Conservation (phyloP, 2,888 invertebrate genomes). For the Drymonia ruficornis region DNA sequence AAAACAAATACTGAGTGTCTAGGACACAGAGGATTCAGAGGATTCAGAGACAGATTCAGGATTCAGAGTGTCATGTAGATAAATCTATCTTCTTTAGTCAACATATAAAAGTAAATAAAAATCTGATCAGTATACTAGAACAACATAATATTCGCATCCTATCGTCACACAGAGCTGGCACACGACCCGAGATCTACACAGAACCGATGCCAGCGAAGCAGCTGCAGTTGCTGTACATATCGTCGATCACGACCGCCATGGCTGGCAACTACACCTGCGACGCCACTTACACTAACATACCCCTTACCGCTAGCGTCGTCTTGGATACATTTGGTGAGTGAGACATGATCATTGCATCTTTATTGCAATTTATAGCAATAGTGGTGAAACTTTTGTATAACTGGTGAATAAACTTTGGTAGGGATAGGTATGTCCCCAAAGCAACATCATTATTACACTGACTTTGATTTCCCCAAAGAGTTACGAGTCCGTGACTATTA, state of each 20-base stretch:
- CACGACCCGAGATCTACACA: conserved; percentile 87
- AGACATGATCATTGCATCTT: not conserved
- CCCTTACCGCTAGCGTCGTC: conserved; percentile 87
- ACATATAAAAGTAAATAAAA: no score
- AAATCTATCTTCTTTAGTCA: no score
- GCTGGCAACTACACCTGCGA: conserved; percentile 93
- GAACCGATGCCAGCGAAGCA: conserved; percentile 87
- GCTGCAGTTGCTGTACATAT: conserved; percentile 89
- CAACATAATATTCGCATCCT: not conserved
- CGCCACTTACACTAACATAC: conserved; percentile 91
- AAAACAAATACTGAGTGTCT: no score
- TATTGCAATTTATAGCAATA: not conserved
- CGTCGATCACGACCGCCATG: conserved; percentile 89
- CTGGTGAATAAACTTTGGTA: no score
- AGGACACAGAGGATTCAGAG: no score
- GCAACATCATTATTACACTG: no score
- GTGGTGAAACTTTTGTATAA: conserved; percentile 2
- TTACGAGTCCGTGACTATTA: no score
- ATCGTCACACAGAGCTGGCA: conserved; percentile 60
- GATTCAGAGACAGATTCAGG: no score
- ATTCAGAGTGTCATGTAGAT: no score
- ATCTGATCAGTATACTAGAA: no score
- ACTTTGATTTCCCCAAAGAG: no score
- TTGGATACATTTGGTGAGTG: conserved; percentile 87
- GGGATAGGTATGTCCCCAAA: no score